These are phyloP conservation scores for Turdus rufiventris DNA, from an alignment of 2,113 vertebrate genomes.

Conservation along the genomic window DNA sequence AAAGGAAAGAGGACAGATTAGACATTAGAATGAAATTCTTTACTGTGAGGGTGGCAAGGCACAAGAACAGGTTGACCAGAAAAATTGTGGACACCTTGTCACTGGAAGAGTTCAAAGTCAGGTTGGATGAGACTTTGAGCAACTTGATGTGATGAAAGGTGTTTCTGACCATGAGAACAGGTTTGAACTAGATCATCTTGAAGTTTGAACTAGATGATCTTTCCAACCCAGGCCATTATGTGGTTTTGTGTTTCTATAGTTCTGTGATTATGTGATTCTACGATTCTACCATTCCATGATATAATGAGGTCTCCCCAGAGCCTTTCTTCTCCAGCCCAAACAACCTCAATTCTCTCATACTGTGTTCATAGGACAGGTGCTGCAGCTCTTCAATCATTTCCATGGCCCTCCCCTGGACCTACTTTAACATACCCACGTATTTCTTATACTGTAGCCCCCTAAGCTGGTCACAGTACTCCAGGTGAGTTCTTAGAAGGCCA, in stretches of 20 bases:
- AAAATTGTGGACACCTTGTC: too few species aligned
- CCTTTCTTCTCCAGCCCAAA: background rate
- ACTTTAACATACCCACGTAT: fast-evolving
- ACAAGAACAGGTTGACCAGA: background rate
- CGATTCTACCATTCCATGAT: background rate
- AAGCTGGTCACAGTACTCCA: background rate
- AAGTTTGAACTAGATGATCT: too few species aligned
- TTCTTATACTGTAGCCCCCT: background rate
- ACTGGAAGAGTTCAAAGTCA: background rate
- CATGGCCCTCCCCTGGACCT: background rate
- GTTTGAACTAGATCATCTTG: background rate
- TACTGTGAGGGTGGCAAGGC: background rate
- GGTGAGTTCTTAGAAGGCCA: too few species aligned
- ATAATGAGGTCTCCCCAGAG: background rate
- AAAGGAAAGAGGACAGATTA: background rate
- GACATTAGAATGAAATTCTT: background rate
- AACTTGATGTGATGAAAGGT: background rate
- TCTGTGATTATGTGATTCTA: background rate
- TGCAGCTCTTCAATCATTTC: background rate
- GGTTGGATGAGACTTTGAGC: background rate
- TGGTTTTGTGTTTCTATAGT: background rate
- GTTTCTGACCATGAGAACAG: fast-evolving
- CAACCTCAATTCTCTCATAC: background rate
- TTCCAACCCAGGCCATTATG: background rate
- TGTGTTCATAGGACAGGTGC: fast-evolving